Evolutionary conservation across 2,113 vertebrate genomes (phyloP).

Genomic region (Promerops cafer): DNA sequence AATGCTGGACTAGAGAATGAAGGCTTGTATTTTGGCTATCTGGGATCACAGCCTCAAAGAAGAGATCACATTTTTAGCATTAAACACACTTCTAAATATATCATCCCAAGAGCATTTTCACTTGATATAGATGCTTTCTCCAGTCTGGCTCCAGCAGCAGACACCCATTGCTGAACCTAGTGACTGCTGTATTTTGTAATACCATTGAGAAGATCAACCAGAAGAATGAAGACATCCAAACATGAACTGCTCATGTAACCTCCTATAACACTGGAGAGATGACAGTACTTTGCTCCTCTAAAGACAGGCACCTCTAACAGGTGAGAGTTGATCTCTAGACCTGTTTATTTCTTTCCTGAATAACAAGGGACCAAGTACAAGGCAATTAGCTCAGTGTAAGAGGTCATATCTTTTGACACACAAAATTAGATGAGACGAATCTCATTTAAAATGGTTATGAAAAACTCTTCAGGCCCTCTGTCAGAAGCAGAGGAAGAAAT

Average conservation of each 20-base stretch:
- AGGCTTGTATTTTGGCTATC: background rate
- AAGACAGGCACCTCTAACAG: background rate
- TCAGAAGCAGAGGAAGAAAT: background rate
- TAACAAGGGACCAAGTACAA: background rate
- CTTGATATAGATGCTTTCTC: background rate
- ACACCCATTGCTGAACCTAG: background rate
- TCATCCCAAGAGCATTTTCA: background rate
- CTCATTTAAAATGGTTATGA: background rate
- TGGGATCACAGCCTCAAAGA: background rate
- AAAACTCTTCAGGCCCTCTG: background rate
- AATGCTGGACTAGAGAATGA: background rate
- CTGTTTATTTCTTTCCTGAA: background rate
- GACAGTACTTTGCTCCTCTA: background rate
- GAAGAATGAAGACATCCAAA: background rate
- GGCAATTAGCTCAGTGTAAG: background rate
- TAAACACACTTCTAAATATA: background rate
- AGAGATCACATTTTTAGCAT: background rate
- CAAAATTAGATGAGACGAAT: background rate
- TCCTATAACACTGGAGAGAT: background rate
- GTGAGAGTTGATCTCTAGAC: background rate
- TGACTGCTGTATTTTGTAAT: background rate
- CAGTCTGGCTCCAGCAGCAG: background rate
- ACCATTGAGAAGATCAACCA: background rate
- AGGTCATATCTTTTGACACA: background rate
- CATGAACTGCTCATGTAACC: background rate